Base-by-base conservation (phyloP, 1,140 invertebrate genomes). In the Phenacoccus solenopsis region DNA sequence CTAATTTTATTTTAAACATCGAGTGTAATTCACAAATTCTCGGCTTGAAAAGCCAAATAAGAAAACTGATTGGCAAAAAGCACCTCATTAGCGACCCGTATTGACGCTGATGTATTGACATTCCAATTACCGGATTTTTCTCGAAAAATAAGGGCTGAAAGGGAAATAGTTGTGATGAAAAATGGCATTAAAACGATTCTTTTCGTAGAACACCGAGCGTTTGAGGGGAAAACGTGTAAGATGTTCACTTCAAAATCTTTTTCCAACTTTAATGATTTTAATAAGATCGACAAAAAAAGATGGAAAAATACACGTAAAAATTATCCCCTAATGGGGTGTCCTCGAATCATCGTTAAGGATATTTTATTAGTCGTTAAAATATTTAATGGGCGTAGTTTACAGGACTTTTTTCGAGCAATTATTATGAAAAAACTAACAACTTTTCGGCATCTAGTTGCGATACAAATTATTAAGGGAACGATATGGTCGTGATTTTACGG, bases 31-130 rank as follows among this genome's bases (percentile, higher is more conserved):
- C 38, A 49, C 12, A 49, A 4, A 49, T 49, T 49, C 20, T 2
- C 5, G 16, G 16, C n/a, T n/a, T n/a, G 16, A n/a, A 49, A 49
- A 49, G 16, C 16, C 38, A 49, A 49, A 49, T 16, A 49, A n/a
- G 38, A 49, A 49, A 49, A 49, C 38, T 49, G 38, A 49, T 49
- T 49, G 38, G 38, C 38, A n/a, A 49, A n/a, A 49, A 49, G 38
- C 38, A 49, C 38, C 38, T 49, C 38, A 49, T 49, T 49, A 49
- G 38, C 20, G 20, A 16, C 38, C 20, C 38, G 38, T 49, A 49
- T 49, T 49, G 38, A n/a, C 38, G 38, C 38, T 49, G 38, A 49
- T 49, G 16, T 49, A 49, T 49, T 49, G 38, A 49, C 38, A 49
- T 49, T 49, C 38, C 38, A 49, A 49, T 49, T 49, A 49, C 20